These are phyloP conservation scores for Papilio polytes DNA, from an alignment of 1,140 invertebrate genomes.

Conservation along the genomic window DNA sequence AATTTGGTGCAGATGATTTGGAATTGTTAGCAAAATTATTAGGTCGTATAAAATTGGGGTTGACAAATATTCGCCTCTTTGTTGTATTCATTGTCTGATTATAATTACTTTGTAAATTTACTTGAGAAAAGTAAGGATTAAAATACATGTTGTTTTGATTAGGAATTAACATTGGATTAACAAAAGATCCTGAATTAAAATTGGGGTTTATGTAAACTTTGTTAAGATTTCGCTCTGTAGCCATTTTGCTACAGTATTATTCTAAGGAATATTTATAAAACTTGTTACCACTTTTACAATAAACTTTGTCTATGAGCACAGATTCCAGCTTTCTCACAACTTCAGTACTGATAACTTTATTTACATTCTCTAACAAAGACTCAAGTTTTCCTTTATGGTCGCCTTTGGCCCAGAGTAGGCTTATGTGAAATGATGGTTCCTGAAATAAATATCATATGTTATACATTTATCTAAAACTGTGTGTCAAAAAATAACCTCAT, in stretches of 20 bases:
- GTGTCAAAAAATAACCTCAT: too few relatives aligned
- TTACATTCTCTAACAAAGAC: constrained; percentile 57
- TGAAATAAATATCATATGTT: constrained; percentile 65
- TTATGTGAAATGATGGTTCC: constrained; percentile 89
- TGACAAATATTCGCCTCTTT: constrained; percentile 69
- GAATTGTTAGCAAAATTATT: constrained; percentile 25
- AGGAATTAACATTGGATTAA: constrained; percentile 17
- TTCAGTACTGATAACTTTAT: constrained; percentile 56
- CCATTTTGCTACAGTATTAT: constrained; percentile 33
- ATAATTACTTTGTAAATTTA: constrained; percentile 43
- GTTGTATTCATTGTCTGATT: constrained; percentile 39
- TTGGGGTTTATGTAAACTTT: constrained; percentile 75
- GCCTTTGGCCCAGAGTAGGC: constrained; percentile 87
- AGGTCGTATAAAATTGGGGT: constrained; percentile 68
- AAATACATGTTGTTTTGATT: constrained; percentile 50
- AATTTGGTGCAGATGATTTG: not conserved
- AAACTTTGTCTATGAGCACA: constrained; percentile 57
- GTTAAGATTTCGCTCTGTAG: constrained; percentile 53
- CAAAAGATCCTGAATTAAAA: constrained; percentile 55
- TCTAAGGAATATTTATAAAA: constrained; percentile 62
- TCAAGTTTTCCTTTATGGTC: constrained; percentile 82
- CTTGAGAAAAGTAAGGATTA: constrained; percentile 57
- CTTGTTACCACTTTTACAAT: constrained; percentile 75
- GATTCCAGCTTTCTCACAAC: constrained; percentile 48
- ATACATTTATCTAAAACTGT: too few relatives aligned